Conservation (phyloP, 2,113 vertebrate species). For the Eulemur macaco region DNA sequence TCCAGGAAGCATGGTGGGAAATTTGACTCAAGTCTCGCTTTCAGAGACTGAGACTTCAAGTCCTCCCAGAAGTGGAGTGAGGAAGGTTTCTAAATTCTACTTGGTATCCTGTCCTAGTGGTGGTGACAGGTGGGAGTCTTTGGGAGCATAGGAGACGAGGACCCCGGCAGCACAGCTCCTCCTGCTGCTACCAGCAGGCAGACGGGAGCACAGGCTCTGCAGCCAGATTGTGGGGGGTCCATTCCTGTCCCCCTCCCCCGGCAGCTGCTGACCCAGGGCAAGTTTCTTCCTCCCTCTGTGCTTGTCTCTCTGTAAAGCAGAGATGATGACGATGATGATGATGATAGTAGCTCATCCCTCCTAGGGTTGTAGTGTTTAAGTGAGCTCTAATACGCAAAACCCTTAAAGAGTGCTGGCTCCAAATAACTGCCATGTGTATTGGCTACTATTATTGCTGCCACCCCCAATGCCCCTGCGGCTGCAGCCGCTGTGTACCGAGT, state of each 20-base stretch:
- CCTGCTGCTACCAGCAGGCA: not conserved
- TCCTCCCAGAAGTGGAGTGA: not conserved
- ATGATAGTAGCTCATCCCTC: not conserved
- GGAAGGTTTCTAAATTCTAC: not conserved
- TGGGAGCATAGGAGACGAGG: not conserved
- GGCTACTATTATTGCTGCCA: too few relatives aligned
- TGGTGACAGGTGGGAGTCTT: not conserved
- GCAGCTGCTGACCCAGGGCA: not conserved
- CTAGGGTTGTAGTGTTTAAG: not conserved
- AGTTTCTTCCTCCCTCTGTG: not conserved
- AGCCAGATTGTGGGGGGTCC: not conserved
- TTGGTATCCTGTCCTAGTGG: not conserved
- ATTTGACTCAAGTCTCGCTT: not conserved
- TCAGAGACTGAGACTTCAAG: not conserved
- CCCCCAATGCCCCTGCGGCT: rapidly evolving
- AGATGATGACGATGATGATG: too few relatives aligned
- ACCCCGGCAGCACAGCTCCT: not conserved
- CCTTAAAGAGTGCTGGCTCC: not conserved
- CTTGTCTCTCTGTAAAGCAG: not conserved
- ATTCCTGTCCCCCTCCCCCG: rapidly evolving
- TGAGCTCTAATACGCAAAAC: not conserved
- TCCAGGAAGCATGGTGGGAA: not conserved
- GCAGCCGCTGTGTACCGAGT: rapidly evolving
- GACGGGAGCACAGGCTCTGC: not conserved
- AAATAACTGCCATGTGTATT: not conserved